Conservation (phyloP, 2,113 vertebrate genomes). For the Otolemur garnettii region DNA sequence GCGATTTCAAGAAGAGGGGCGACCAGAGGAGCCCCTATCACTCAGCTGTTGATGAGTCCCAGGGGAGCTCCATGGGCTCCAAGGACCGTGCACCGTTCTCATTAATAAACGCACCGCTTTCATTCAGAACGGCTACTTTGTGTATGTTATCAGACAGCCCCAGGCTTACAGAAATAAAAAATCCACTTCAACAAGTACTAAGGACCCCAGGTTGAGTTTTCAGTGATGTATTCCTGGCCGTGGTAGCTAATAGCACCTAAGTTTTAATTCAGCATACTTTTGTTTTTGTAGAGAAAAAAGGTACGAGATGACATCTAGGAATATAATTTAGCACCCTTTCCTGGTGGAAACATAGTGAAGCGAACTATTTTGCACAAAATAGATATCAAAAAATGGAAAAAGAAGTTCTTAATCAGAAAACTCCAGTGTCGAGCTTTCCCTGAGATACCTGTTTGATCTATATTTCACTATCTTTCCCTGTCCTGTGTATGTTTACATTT, state of each 20-base stretch:
- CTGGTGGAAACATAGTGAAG: background rate
- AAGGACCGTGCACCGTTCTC: too few species aligned
- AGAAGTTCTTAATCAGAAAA: background rate
- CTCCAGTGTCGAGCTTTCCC: background rate
- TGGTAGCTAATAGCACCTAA: background rate
- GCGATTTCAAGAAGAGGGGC: background rate
- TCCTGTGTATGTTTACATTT: background rate
- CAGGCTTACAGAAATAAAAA: background rate
- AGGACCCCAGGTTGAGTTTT: background rate
- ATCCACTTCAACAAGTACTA: background rate
- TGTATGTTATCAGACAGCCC: background rate
- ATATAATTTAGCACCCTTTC: background rate
- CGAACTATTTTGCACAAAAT: background rate
- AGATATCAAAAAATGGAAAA: constrained; percentile 35
- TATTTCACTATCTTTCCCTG: background rate
- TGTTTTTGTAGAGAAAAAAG: constrained; percentile 12
- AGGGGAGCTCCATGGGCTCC: too few species aligned
- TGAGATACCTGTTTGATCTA: constrained; percentile 16
- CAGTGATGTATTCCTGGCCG: background rate
- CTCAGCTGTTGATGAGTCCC: background rate
- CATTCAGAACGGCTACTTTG: background rate
- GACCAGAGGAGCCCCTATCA: background rate
- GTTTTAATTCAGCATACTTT: background rate
- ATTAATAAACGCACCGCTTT: too few species aligned
- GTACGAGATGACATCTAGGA: background rate